Percentiles rank a stretch among this genome's conserved stretches.
phyloP scores from a whole-genome alignment of 2,888 invertebrate genomes.

The Ichneumoninae sp. region DNA sequence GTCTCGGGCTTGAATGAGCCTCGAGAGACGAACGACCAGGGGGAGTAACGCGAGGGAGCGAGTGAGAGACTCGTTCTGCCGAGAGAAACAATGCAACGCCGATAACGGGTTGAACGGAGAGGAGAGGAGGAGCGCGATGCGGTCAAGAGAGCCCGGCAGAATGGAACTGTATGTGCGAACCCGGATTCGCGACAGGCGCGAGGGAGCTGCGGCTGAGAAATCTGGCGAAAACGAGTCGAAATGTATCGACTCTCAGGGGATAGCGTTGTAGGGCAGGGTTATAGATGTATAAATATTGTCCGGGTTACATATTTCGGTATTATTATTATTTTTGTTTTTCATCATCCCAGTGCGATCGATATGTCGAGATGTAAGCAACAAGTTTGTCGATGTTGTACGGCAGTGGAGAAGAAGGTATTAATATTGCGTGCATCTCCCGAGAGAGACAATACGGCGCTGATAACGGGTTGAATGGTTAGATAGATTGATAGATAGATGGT shows the following conservation, averaged over 20 bases:
- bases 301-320: neutral
- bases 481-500: too few relatives aligned
- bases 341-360: neutral
- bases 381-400: neutral
- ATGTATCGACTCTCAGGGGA: neutral
- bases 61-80: conserved; percentile 32
- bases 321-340: neutral
- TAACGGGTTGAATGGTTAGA: conserved; percentile 17
- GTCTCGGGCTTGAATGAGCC: conserved; percentile 81
- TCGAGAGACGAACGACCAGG: conserved; percentile 62
- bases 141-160: too few relatives aligned
- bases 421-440: conserved; percentile 1
- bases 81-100: conserved; percentile 34
- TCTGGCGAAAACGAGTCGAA: conserved; percentile 5
- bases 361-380: neutral
- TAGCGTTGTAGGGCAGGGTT: neutral
- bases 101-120: conserved; percentile 33
- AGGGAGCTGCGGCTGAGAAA: neutral
- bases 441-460: conserved; percentile 29
- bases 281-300: neutral
- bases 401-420: neutral
- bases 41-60: conserved; percentile 46
- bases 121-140: too few relatives aligned
- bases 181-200: neutral
- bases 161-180: too few relatives aligned